These are phyloP conservation scores for Ibycter americanus DNA, from an alignment of 2,797 vertebrate species.

Conservation along the genomic window DNA sequence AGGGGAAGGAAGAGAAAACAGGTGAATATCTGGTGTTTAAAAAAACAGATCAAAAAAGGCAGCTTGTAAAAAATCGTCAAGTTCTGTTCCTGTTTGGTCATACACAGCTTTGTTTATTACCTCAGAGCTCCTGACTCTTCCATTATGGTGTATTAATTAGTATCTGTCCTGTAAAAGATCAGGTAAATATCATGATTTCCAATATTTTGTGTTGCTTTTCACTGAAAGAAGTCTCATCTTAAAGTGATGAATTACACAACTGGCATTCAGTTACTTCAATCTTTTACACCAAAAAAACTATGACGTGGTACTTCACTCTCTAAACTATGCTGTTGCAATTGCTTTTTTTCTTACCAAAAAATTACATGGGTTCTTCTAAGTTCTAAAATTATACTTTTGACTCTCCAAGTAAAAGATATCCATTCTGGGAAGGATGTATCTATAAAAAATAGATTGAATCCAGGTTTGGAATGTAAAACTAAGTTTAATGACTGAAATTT, in stretches of 20 bases:
- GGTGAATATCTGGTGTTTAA: background rate
- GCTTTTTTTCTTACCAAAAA: background rate
- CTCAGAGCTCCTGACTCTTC: background rate
- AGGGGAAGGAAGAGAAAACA: background rate
- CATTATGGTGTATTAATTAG: background rate
- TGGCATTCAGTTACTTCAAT: background rate
- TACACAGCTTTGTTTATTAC: background rate
- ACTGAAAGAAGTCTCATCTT: background rate
- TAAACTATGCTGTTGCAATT: background rate
- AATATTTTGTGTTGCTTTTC: background rate
- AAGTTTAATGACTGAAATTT: background rate
- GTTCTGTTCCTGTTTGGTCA: background rate
- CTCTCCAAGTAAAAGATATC: background rate
- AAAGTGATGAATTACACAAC: background rate
- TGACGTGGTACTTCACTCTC: background rate
- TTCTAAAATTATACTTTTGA: background rate
- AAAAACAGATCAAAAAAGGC: background rate
- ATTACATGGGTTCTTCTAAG: background rate
- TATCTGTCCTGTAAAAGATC: background rate
- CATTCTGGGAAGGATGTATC: background rate
- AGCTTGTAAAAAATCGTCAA: background rate
- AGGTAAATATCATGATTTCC: background rate
- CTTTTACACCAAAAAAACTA: background rate
- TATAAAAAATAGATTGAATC: background rate
- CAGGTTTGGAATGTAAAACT: background rate